A percentile compares a stretch with the other conserved stretches of the same genome.
phyloP scores from a whole-genome alignment of 2,797 vertebrate genomes.

The Danionella dracula region DNA sequence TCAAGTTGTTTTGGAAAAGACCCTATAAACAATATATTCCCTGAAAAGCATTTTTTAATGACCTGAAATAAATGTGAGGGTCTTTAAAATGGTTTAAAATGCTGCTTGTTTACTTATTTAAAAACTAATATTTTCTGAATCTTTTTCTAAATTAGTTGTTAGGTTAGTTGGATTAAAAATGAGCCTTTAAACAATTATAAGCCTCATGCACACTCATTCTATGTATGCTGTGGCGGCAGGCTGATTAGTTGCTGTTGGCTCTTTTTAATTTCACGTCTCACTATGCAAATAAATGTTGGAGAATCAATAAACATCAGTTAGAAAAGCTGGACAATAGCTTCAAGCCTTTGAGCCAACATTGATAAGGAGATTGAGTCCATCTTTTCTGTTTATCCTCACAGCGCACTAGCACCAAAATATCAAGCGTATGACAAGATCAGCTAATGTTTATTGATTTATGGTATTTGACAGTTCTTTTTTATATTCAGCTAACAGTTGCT shows the following conservation, averaged over 20 bases:
- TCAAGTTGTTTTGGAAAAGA: too few species aligned
- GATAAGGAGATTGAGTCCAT: slow-evolving; percentile 1
- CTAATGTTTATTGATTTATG: slow-evolving; percentile 12
- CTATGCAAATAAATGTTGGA: slow-evolving; percentile 5
- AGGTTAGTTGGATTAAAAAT: neutral
- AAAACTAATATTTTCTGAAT: too few species aligned
- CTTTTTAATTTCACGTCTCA: neutral
- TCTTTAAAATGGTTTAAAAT: too few species aligned
- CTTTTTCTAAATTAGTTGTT: too few species aligned
- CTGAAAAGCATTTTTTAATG: too few species aligned
- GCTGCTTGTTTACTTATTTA: too few species aligned
- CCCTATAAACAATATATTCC: too few species aligned
- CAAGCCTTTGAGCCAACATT: neutral
- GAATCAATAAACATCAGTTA: neutral
- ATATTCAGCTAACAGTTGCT: neutral
- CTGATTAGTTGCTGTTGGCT: slow-evolving; percentile 8
- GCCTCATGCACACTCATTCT: neutral
- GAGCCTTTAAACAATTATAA: neutral
- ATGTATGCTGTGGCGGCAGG: neutral
- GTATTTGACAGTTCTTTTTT: slow-evolving; percentile 4
- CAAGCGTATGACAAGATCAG: neutral
- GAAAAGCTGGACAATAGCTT: neutral
- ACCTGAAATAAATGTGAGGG: too few species aligned
- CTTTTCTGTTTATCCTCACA: slow-evolving; percentile 2
- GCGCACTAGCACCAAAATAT: neutral